Evolutionary conservation across 2,888 invertebrate species (phyloP), one percentile per base, ranked within the genome.

Genomic region (Dione vanillae): DNA sequence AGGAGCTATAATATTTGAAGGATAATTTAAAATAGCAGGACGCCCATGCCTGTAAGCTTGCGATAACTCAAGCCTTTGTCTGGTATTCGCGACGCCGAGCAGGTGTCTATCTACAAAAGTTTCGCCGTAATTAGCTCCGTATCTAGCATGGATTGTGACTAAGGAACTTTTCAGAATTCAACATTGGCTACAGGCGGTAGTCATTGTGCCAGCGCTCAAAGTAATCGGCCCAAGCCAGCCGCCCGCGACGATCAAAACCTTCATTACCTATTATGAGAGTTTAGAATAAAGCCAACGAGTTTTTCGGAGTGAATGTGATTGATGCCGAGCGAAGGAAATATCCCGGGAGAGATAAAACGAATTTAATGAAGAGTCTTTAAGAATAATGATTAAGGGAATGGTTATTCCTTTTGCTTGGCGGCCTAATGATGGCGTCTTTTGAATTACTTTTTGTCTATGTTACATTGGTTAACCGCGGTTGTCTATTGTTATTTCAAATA

Each of bases 261-360:
- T 91, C 91, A 93, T 92, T 92, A 92, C 92, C 92, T 92, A 92
- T 92, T 93, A 93, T 91, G 92, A 92, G 92, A 92, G 91, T 93
- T 93, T 92, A 92, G 91, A 92, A 92, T 92, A 91, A 92, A 91
- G 91, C 91, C 91, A 92, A 91, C 89, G 91, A 92, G 91, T 92
- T 92, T 92, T 92, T 92, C 88, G 87, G 83, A 92, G 89, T 90
- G 91, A 91, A 92, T 92, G 91, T 93, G 93, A 93, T 93, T 93
- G 93, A 93, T 93, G 92, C 91, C 86, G 82, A 88, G 83, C 86
- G 85, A 87, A 91, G 90, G 88, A 92, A 92, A 92, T 91, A 92
- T 91, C 92, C 90, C 86, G 87, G 84, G 88, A 91, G 89, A 93
- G 91, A 92, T 92, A 92, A 92, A 92, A 92, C 91, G 92, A 93